A percentile compares a stretch with the other conserved stretches of the same genome.
Evolutionary conservation across 2,113 vertebrate species (phyloP).

Genomic region (Paracanthobrama guichenoti): DNA sequence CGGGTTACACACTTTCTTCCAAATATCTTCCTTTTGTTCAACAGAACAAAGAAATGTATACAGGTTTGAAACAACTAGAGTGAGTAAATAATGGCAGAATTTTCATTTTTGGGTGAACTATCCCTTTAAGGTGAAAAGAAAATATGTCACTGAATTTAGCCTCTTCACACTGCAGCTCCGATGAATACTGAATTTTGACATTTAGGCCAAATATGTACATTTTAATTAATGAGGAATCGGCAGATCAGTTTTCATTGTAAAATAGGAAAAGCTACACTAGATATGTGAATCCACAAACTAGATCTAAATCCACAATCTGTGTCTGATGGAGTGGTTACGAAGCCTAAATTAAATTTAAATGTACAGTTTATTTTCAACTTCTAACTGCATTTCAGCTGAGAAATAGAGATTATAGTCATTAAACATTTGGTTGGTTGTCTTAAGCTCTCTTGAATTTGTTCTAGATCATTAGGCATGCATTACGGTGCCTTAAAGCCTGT

Average conservation of each 20-base stretch:
- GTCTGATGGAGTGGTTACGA: not conserved
- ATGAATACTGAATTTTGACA: not conserved
- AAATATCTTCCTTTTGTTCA: too few relatives aligned
- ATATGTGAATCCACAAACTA: not conserved
- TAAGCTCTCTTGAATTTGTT: constrained; percentile 7
- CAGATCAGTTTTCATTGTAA: not conserved
- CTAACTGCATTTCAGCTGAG: not conserved
- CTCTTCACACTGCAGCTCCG: not conserved
- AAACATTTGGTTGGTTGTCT: not conserved
- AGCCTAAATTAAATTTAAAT: not conserved
- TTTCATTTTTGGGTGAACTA: too few relatives aligned
- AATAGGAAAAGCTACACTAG: not conserved
- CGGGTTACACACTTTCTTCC: too few relatives aligned
- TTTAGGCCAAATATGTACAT: not conserved
- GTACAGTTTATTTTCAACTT: not conserved
- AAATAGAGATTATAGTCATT: not conserved
- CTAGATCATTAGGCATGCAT: constrained; percentile 21
- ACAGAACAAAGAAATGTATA: too few relatives aligned
- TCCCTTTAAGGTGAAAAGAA: not conserved
- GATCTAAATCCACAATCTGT: not conserved
- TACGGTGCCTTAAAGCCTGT: not conserved
- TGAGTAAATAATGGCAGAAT: too few relatives aligned
- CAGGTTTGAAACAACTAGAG: too few relatives aligned
- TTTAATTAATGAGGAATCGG: not conserved
- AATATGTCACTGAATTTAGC: not conserved